Evolutionary conservation across 2,797 vertebrate species (phyloP).

Genomic region (Melanitta fusca): DNA sequence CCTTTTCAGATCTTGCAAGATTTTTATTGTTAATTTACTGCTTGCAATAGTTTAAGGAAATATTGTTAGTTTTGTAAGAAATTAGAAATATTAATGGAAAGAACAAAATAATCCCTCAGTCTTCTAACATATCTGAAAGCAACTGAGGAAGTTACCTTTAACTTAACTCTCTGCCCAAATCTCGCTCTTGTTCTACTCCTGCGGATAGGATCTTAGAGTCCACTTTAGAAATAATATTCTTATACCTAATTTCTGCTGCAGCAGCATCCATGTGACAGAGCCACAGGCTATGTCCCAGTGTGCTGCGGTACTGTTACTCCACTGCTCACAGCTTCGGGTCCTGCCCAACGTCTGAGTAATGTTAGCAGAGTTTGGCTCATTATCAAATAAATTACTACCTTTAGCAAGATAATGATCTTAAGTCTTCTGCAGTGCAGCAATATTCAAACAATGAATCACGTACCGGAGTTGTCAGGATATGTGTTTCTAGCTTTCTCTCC

Average conservation of each 20-base stretch:
- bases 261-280: background rate
- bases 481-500: background rate
- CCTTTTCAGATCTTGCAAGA: background rate
- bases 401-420: conserved; percentile 51
- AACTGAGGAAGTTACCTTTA: background rate
- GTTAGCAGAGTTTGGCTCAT: conserved; percentile 11
- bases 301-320: background rate
- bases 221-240: background rate
- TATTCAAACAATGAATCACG: conserved; percentile 41
- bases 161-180: background rate
- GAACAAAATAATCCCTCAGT: background rate
- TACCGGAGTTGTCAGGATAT: background rate
- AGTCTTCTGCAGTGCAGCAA: conserved; percentile 19
- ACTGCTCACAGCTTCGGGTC: background rate
- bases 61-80: background rate
- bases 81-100: background rate
- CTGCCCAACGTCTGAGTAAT: background rate
- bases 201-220: background rate
- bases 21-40: background rate
- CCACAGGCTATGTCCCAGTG: background rate
- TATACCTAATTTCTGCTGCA: background rate
- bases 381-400: conserved; percentile 48
- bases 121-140: background rate
- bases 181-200: background rate
- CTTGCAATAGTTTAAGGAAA: background rate